These are phyloP conservation scores for Diadumene lineata DNA, from an alignment of 92 coral and sea anemone species.

Conservation along the genomic window DNA sequence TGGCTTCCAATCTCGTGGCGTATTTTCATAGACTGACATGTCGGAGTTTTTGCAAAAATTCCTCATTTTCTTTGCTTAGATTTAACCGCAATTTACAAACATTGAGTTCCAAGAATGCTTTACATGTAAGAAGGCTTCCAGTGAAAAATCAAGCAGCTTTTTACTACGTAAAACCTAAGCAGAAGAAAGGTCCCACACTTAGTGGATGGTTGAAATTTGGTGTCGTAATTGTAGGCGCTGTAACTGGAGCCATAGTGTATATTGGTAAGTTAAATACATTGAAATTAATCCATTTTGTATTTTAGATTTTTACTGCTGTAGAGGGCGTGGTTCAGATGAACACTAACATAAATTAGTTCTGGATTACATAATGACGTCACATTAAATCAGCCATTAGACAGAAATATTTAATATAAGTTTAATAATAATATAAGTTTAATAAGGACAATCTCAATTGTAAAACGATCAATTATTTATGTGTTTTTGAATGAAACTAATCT, in stretches of 20 bases:
- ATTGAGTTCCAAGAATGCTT: background rate
- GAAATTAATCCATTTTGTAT: background rate
- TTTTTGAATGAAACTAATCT: no score
- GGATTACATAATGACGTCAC: no score
- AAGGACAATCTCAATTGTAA: no score
- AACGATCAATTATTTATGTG: no score
- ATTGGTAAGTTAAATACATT: slow-evolving; percentile 43
- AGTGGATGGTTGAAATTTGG: slow-evolving; percentile 79
- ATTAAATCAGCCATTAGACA: no score
- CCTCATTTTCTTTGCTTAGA: background rate
- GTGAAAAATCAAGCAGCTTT: slow-evolving; percentile 63
- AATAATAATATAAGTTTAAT: no score
- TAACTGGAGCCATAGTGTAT: slow-evolving; percentile 66
- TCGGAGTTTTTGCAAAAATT: slow-evolving; percentile 11
- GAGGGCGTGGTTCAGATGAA: background rate
- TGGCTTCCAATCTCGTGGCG: slow-evolving; percentile 33
- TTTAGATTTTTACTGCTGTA: no score
- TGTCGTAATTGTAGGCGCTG: slow-evolving; percentile 47
- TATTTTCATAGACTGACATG: background rate
- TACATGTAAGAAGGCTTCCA: slow-evolving; percentile 35
- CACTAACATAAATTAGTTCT: no score
- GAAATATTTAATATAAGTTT: no score
- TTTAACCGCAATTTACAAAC: slow-evolving; percentile 28
- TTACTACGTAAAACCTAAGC: slow-evolving; percentile 92
- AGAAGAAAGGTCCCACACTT: slow-evolving; percentile 85